Base-by-base conservation (phyloP, 2,888 invertebrate species). In the Limenitis camilla region DNA sequence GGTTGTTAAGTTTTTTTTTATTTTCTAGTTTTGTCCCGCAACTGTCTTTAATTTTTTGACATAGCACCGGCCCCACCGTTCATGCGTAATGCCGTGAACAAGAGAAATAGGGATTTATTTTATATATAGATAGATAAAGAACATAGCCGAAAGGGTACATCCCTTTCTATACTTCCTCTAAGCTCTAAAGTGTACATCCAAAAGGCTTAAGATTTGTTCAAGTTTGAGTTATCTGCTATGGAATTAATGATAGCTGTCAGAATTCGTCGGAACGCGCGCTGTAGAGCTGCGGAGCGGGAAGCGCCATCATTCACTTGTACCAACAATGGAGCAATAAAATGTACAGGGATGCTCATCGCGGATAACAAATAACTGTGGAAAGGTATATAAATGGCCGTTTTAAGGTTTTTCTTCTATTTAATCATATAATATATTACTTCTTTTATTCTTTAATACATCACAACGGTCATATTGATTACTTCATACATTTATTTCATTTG, bases 281-380 rank as follows among this genome's bases (percentile, higher is more conserved):
- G 32, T 28, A 33, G 43, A 27, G 39, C 39, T 29, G 39, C 43
- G 40, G 29, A n/a, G 47, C 49, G 46, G 60, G 63, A 65, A 64
- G 63, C 59, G 69, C 69, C 71, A 79, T 78, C 76, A 74, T 66
- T 78, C 72, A 71, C 72, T 69, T 62, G 62, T 55, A 61, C 62
- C 67, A 70, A 78, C 78, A 79, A 78, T 74, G 65, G 70, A 43
- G 72, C 71, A 75, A 78, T 78, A 77, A 78, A 78, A 78, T 75
- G 71, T 76, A 74, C 73, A 47, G 52, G 50, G 54, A 48, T 49
- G 52, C 38, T 46, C 35, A 39, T 46, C 32, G 45, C n/a, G 19
- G 32, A 43, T 52, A 33, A 53, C 49, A 49, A 56, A 56, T 52
- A 52, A 49, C 52, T 31, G 40, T 35, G 35, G 31, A 46, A 31